Evolutionary conservation across 2,797 vertebrate genomes (phyloP).

Genomic region (Tenualosa ilisha): DNA sequence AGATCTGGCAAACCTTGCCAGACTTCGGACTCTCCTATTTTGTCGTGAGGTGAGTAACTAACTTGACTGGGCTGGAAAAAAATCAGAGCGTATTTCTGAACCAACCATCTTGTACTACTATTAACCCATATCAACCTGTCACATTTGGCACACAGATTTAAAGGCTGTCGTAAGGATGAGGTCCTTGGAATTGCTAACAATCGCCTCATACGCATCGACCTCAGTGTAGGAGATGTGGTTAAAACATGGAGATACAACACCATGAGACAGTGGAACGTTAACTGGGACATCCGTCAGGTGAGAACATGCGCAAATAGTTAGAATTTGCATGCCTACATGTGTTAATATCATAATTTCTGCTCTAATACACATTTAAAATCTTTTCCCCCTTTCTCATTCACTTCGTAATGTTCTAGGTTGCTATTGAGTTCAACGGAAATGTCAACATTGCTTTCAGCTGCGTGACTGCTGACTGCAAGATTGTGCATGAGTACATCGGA

Average conservation of each 20-base stretch:
- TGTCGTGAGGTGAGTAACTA: slow-evolving; percentile 68
- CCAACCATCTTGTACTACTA: neutral
- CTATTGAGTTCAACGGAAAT: slow-evolving; percentile 80
- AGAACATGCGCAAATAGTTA: neutral
- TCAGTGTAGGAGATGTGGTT: slow-evolving; percentile 70
- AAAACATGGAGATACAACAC: slow-evolving; percentile 83
- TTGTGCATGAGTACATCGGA: slow-evolving; percentile 79
- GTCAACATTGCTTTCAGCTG: slow-evolving; percentile 82
- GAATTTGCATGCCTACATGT: neutral
- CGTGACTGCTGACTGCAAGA: slow-evolving; percentile 74
- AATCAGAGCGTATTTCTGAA: neutral
- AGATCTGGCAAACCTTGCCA: slow-evolving; percentile 78
- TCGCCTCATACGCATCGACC: slow-evolving; percentile 76
- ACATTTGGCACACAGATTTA: slow-evolving; percentile 67
- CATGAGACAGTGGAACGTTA: slow-evolving; percentile 83
- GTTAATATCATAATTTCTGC: neutral
- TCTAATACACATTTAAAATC: neutral
- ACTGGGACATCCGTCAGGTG: slow-evolving; percentile 81
- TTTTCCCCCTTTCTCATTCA: neutral
- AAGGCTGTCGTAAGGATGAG: slow-evolving; percentile 77
- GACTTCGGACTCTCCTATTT: slow-evolving; percentile 79
- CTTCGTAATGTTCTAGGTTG: slow-evolving; percentile 63
- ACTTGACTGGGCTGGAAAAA: neutral
- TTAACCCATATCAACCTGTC: neutral
- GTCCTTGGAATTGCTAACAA: slow-evolving; percentile 78